These are phyloP conservation scores for Rhynchotus rufescens DNA, from an alignment of 2,797 vertebrate species.

Conservation along the genomic window DNA sequence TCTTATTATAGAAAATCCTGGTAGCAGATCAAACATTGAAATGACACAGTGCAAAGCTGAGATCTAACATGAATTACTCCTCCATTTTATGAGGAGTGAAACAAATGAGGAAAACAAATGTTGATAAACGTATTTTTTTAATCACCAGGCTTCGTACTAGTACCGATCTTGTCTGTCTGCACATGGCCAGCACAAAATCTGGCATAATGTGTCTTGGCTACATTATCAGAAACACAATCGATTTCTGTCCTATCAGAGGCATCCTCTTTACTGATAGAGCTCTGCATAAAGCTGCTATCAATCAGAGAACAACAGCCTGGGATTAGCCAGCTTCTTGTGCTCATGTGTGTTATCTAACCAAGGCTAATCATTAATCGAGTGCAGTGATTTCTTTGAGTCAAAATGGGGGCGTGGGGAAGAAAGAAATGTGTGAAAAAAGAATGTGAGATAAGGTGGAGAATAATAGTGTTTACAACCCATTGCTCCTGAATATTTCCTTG, in stretches of 20 bases:
- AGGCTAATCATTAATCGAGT: constrained; percentile 20
- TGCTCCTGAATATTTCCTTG: neutral
- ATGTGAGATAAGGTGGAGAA: neutral
- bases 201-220: neutral
- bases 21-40: neutral
- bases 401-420: neutral
- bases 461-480: neutral
- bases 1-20: neutral
- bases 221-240: neutral
- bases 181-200: neutral
- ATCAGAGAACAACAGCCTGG: neutral
- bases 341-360: neutral
- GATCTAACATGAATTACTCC: neutral
- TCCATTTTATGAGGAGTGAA: neutral
- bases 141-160: neutral
- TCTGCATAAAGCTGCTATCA: neutral
- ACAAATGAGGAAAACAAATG: neutral
- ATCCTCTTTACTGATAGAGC: neutral
- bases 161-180: neutral
- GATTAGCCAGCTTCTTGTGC: neutral
- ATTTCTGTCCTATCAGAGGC: neutral
- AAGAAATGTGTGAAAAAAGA: neutral
- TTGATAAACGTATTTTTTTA: neutral
- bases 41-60: neutral
- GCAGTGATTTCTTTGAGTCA: neutral